These are phyloP conservation scores for Chydorus sphaericus DNA, from an alignment of 2,888 invertebrate species.

Conservation along the genomic window DNA sequence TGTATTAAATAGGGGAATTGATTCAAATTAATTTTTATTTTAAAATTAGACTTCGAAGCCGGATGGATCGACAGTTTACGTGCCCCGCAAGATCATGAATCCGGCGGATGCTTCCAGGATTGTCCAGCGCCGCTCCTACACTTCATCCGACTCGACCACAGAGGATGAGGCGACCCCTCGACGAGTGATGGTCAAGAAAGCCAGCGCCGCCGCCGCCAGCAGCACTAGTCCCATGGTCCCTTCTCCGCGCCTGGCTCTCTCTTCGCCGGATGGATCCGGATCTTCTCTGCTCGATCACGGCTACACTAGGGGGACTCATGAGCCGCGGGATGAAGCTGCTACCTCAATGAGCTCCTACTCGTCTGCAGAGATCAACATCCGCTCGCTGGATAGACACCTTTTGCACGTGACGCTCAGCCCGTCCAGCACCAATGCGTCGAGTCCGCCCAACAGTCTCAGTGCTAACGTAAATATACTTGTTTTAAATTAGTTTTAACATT, in stretches of 20 bases:
- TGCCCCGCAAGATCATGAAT: constrained; percentile 36
- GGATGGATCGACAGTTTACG: constrained; percentile 33
- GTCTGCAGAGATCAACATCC: not conserved
- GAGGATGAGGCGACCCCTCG: not conserved
- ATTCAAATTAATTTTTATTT: not conserved
- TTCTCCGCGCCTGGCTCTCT: no score
- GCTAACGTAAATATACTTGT: constrained; percentile 35
- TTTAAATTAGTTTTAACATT: not conserved
- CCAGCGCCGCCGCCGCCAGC: no score
- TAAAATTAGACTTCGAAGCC: not conserved
- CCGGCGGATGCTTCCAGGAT: constrained; percentile 60
- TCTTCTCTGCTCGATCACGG: no score
- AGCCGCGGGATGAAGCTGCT: no score
- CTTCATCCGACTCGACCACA: not conserved
- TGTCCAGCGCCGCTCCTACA: constrained; percentile 62
- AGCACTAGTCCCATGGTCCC: no score
- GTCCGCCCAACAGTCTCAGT: constrained; percentile 44
- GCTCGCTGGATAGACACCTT: no score
- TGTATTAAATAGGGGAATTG: no score
- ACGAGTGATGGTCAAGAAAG: no score
- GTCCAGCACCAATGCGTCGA: constrained; percentile 40
- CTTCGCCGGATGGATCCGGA: no score
- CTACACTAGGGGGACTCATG: no score
- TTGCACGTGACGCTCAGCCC: constrained; percentile 47
- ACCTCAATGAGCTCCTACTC: not conserved